Evolutionary conservation across 2,888 invertebrate species (phyloP).

Genomic region (Ctena decussata): DNA sequence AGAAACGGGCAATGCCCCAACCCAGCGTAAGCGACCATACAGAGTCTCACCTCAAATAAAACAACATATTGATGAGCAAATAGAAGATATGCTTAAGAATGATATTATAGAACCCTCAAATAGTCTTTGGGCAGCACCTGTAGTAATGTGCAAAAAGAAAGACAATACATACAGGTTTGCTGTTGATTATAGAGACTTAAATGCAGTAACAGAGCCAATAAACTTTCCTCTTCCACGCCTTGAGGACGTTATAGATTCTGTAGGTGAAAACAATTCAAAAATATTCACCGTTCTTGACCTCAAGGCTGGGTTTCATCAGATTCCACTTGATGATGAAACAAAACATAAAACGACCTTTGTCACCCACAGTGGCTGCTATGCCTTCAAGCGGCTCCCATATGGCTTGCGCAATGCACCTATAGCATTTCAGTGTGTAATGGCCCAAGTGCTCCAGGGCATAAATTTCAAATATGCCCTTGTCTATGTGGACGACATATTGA

Average conservation of each 20-base stretch:
- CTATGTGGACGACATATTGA: slow-evolving; percentile 68
- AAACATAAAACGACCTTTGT: slow-evolving; percentile 42
- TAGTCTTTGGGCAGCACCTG: slow-evolving; percentile 54
- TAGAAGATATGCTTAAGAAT: slow-evolving; percentile 51
- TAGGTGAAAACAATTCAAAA: slow-evolving; percentile 27
- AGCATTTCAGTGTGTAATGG: slow-evolving; percentile 40
- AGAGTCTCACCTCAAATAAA: slow-evolving; percentile 28
- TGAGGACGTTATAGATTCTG: slow-evolving; percentile 39
- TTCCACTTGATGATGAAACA: slow-evolving; percentile 34
- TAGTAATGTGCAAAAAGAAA: slow-evolving; percentile 59
- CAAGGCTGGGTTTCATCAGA: slow-evolving; percentile 37
- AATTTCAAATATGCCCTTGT: slow-evolving; percentile 61
- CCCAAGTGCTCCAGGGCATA: slow-evolving; percentile 12
- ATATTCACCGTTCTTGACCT: slow-evolving; percentile 37
- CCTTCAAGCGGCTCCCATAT: slow-evolving; percentile 38
- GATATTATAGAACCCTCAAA: slow-evolving; percentile 60
- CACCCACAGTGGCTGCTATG: slow-evolving; percentile 31
- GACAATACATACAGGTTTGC: slow-evolving; percentile 49
- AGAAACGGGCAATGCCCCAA: slow-evolving; percentile 47
- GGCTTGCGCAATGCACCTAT: slow-evolving; percentile 38
- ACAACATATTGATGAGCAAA: slow-evolving; percentile 37
- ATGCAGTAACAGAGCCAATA: slow-evolving; percentile 39
- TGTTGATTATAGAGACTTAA: slow-evolving; percentile 50
- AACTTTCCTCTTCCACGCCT: slow-evolving; percentile 54
- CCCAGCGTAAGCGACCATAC: slow-evolving; percentile 47